Evolutionary conservation across 2,888 invertebrate species (phyloP).

Genomic region (Morpho helenor): DNA sequence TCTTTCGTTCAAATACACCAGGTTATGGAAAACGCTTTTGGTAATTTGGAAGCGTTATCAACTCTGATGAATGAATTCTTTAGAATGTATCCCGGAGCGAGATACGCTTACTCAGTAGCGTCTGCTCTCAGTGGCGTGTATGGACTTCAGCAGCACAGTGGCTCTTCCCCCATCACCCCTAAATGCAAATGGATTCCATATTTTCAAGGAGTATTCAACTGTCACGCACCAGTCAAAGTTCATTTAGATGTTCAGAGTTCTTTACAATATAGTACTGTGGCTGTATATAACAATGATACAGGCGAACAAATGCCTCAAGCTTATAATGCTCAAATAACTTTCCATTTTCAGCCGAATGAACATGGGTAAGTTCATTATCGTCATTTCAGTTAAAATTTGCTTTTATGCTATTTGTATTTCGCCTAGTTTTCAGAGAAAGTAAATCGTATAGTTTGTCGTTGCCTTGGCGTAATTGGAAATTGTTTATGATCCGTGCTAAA

Average conservation of each 20-base stretch:
- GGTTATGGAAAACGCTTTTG: conserved; percentile 59
- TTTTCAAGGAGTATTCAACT: conserved; percentile 61
- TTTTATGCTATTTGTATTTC: too few relatives aligned
- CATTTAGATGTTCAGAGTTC: conserved; percentile 56
- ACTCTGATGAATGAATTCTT: conserved; percentile 67
- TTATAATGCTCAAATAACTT: conserved; percentile 53
- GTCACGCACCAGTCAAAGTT: conserved; percentile 56
- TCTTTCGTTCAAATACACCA: conserved; percentile 22
- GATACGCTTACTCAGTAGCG: conserved; percentile 54
- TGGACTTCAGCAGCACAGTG: conserved; percentile 48
- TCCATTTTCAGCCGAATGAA: conserved; percentile 51
- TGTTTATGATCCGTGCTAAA: too few relatives aligned
- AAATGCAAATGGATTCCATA: conserved; percentile 64
- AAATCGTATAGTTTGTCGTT: too few relatives aligned
- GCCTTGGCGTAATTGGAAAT: too few relatives aligned
- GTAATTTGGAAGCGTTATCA: conserved; percentile 52
- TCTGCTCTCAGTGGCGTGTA: conserved; percentile 55
- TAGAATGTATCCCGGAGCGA: conserved; percentile 51
- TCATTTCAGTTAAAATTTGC: neutral
- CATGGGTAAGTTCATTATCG: conserved; percentile 44
- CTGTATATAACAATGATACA: conserved; percentile 60
- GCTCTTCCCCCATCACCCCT: conserved; percentile 37
- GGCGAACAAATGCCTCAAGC: conserved; percentile 47
- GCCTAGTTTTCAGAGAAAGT: too few relatives aligned
- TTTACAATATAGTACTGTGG: conserved; percentile 41